Base-by-base conservation (phyloP, 2,797 vertebrate genomes). In the Netta rufina region DNA sequence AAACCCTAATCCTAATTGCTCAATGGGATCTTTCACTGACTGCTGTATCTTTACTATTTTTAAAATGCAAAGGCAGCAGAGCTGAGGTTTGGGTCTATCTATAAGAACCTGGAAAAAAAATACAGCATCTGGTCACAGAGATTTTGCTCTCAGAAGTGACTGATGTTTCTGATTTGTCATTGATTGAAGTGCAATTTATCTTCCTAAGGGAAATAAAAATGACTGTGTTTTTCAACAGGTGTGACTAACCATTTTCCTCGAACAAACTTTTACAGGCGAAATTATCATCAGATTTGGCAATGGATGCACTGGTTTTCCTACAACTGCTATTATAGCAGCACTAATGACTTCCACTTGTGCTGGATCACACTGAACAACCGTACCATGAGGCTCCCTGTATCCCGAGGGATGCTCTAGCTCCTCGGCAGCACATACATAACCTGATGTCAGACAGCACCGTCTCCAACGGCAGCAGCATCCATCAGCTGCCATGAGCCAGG, bases 381-480 rank as follows among this genome's bases (percentile, higher is more conserved):
- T 83, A 78, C 88, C 77, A 93, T 0, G 4, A 84, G 65, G 88
- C 75, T 92, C 45, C 22, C 79, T 58, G 80, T 53, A 58, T 78
- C 92, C 90, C 54, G 0, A 80, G 91, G 88, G 96, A 96, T 89
- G 72, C 81, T 88, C 88, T 20, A 88, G 71, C 74, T 95, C 78
- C 71, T 72, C 1, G 1, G 90, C 88, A 92, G 86, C 90, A 83
- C 81, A 91, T 83, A 61, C 21, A 84, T 91, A 84, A 92, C 81
- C 69, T 72, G 75, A 87, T 89, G 86, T 77, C 91, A 96, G 83
- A 87, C 83, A 90, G 73, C 84, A 41, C 66, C 6, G 11, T 79
- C 84, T 92, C 87, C 83, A 93, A 72, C 6, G 60, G 87, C 94
- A 92, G 87, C 83, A 90, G 85, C 83, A 93, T 92, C 90, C 80